Evolutionary conservation across 2,113 vertebrate genomes (phyloP).

Genomic region (Poeciliopsis occidentalis): DNA sequence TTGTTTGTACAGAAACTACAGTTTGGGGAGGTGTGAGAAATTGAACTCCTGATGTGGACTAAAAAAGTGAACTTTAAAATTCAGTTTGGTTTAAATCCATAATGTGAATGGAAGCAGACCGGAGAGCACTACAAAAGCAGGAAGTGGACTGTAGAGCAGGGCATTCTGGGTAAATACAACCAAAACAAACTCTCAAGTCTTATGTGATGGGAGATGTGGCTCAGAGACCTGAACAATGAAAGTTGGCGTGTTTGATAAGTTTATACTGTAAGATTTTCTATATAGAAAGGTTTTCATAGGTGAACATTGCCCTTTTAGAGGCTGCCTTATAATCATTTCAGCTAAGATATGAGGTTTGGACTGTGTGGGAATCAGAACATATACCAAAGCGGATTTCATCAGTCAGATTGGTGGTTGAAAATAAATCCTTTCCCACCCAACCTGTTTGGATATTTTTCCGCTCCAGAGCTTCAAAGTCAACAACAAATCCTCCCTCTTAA

Average conservation of each 20-base stretch:
- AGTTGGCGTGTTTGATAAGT: neutral
- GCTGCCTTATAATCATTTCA: neutral
- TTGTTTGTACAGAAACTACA: no score
- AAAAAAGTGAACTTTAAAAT: no score
- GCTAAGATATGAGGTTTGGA: neutral
- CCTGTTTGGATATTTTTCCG: slow-evolving; percentile 4
- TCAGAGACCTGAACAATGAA: neutral
- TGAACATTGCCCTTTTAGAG: neutral
- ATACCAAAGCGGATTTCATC: neutral
- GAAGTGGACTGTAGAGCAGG: no score
- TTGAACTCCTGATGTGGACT: no score
- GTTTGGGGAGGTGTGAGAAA: no score
- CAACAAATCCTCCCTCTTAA: neutral
- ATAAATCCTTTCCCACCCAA: slow-evolving; percentile 13
- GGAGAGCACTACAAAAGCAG: no score
- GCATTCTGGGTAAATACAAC: no score
- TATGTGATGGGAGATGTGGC: no score
- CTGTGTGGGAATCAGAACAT: slow-evolving; percentile 3
- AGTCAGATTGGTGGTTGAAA: neutral
- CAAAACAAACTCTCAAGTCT: no score
- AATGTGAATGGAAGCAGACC: no score
- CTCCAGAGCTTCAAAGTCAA: slow-evolving; percentile 23
- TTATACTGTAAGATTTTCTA: neutral
- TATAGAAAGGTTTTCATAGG: neutral
- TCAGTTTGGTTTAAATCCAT: no score